phyloP scores from a whole-genome alignment of 1,140 invertebrate genomes.

The Drosophila kikkawai region DNA sequence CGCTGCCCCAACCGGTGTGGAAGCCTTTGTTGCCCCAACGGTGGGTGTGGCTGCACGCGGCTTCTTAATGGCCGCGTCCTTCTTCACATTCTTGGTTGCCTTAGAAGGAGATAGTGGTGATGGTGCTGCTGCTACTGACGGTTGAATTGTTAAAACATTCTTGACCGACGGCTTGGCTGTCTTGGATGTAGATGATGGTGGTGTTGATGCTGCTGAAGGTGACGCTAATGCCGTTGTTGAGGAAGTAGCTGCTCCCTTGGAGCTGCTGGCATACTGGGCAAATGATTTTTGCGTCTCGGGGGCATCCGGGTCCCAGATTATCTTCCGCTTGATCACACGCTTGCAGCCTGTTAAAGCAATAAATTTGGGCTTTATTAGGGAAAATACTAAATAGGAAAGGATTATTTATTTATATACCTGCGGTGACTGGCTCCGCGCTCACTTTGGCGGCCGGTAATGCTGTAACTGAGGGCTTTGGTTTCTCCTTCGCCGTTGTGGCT shows the following conservation, averaged over 20 bases:
- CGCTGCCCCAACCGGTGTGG: conserved; percentile 18
- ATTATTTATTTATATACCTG: conserved; percentile 21
- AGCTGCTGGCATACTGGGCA: conserved; percentile 72
- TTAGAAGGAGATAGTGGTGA: neutral
- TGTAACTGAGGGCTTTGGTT: conserved; percentile 5
- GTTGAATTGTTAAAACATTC: neutral
- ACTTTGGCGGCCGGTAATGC: neutral
- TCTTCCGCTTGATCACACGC: conserved; percentile 88
- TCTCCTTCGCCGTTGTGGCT: neutral
- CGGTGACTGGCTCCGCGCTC: conserved; percentile 14
- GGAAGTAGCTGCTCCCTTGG: conserved; percentile 12
- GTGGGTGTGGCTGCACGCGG: conserved; percentile 55
- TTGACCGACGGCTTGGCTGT: conserved; percentile 8
- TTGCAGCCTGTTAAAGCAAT: conserved; percentile 69
- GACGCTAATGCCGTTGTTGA: neutral
- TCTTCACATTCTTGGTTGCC: conserved; percentile 13
- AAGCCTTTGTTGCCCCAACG: conserved; percentile 9
- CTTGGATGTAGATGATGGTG: neutral
- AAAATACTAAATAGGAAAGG: neutral
- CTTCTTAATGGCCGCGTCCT: conserved; percentile 30
- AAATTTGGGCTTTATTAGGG: neutral
- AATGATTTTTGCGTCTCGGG: conserved; percentile 85
- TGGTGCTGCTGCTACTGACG: neutral
- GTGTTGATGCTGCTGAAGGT: neutral
- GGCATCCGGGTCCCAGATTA: conserved; percentile 90